phyloP scores from a whole-genome alignment of 2,888 invertebrate genomes.

The Julus scanicus region DNA sequence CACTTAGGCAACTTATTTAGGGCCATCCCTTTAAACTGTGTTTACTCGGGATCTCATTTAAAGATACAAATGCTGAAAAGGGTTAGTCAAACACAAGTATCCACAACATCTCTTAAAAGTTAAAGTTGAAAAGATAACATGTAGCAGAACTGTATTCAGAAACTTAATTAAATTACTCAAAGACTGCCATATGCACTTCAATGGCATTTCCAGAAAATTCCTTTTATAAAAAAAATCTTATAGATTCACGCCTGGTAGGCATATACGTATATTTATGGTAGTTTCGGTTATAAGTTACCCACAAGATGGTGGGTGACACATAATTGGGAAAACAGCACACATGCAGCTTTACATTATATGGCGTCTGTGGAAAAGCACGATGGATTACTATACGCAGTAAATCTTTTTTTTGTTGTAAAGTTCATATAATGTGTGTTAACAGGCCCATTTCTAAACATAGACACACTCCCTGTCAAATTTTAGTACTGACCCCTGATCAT shows the following conservation, averaged over 20 bases:
- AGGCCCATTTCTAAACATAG: conserved; percentile 3
- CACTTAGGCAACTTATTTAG: too few relatives aligned
- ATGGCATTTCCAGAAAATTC: background rate
- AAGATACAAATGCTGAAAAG: too few relatives aligned
- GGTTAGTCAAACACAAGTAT: too few relatives aligned
- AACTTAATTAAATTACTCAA: too few relatives aligned
- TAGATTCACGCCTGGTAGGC: background rate
- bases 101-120: too few relatives aligned
- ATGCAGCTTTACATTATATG: background rate
- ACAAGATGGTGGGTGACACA: background rate
- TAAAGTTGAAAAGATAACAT: too few relatives aligned
- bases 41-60: too few relatives aligned
- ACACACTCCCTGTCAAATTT: background rate
- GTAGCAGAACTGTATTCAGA: too few relatives aligned
- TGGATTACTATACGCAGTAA: background rate
- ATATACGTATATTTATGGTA: background rate
- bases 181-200: too few relatives aligned
- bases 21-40: too few relatives aligned
- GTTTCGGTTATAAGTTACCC: background rate
- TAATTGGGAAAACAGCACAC: conserved; percentile 20
- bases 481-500: background rate
- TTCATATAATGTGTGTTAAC: background rate
- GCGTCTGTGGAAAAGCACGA: background rate
- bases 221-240: background rate
- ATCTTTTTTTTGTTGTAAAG: background rate